A percentile compares a stretch with the other conserved stretches of the same genome.
These are phyloP conservation scores for Zaprionus inermis DNA, from an alignment of 1,140 invertebrate species.

Conservation along the genomic window DNA sequence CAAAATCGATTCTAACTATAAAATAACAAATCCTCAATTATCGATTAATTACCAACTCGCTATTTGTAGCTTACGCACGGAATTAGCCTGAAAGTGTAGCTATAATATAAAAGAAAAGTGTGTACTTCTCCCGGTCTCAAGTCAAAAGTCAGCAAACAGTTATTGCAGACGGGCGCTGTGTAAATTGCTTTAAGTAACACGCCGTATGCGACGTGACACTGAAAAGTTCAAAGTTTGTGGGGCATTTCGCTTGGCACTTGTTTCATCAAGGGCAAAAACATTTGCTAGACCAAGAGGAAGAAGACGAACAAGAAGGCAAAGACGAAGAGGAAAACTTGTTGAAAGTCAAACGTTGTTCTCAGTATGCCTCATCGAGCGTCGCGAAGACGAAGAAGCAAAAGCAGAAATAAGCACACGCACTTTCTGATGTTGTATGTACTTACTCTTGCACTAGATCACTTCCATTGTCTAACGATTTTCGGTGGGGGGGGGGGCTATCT, in stretches of 20 bases:
- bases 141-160: conserved; percentile 8
- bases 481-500: background rate
- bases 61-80: background rate
- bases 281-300: background rate
- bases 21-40: background rate
- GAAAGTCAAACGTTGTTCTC: conserved; percentile 37
- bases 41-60: background rate
- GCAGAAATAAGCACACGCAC: conserved; percentile 13
- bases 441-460: conserved; percentile 14
- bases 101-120: background rate
- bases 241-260: conserved; percentile 22
- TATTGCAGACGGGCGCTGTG: background rate
- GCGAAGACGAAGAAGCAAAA: conserved; percentile 24
- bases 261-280: conserved; percentile 21
- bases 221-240: conserved; percentile 20
- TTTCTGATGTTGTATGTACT: conserved; percentile 15
- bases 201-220: conserved; percentile 24
- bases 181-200: conserved; percentile 12
- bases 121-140: background rate
- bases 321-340: conserved; percentile 21
- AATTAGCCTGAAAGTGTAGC: background rate
- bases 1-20: background rate
- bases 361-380: conserved; percentile 22
- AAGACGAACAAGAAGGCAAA: background rate
- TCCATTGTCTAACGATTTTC: background rate